Evolutionary conservation across 1,140 invertebrate genomes (phyloP).

Genomic region (Elysia chlorotica): DNA sequence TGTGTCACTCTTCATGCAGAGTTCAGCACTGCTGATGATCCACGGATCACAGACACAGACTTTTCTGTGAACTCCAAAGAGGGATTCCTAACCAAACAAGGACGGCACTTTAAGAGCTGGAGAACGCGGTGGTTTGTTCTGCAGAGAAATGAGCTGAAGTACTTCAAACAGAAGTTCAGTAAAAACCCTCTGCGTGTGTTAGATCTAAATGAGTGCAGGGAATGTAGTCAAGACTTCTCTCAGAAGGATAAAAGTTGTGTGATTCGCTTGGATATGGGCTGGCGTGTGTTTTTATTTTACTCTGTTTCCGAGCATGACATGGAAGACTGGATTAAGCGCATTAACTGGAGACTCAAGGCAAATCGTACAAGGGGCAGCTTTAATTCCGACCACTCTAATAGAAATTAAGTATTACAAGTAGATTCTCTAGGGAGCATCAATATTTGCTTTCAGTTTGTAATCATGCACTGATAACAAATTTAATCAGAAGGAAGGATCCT

Average conservation of each 20-base stretch:
- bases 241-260: slow-evolving; percentile 41
- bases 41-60: slow-evolving; percentile 27
- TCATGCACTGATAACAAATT: no score
- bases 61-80: slow-evolving; percentile 55
- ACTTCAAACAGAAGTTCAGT: slow-evolving; percentile 43
- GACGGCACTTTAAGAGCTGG: slow-evolving; percentile 50
- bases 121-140: slow-evolving; percentile 51
- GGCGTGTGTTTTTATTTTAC: slow-evolving; percentile 52
- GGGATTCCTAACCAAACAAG: slow-evolving; percentile 55
- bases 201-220: slow-evolving; percentile 51
- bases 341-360: slow-evolving; percentile 49
- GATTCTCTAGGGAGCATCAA: no score
- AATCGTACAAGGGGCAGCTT: slow-evolving; percentile 15
- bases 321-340: slow-evolving; percentile 51
- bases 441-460: no score
- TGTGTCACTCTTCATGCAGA: slow-evolving; percentile 51
- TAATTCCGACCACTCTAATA: slow-evolving; percentile 16
- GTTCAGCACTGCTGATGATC: slow-evolving; percentile 40
- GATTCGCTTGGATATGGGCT: slow-evolving; percentile 48
- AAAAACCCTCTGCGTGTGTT: slow-evolving; percentile 41
- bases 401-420: no score
- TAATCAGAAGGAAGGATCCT: no score
- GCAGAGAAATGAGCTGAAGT: slow-evolving; percentile 46
- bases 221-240: slow-evolving; percentile 36
- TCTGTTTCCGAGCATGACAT: slow-evolving; percentile 46